These are phyloP conservation scores for Etheostoma perlongum DNA, from an alignment of 2,797 vertebrate genomes.

Conservation along the genomic window DNA sequence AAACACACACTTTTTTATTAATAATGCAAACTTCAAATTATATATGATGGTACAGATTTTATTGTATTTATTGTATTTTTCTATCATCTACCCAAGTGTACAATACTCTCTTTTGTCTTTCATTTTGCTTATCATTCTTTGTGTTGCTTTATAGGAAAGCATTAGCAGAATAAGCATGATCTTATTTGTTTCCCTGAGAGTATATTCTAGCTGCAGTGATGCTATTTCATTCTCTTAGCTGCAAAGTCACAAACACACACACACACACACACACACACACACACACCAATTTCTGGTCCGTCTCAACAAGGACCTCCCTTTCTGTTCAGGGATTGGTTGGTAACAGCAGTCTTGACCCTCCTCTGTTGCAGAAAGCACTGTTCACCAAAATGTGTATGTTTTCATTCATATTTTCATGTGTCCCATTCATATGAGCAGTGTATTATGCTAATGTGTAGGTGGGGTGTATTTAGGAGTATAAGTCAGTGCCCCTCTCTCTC, in stretches of 20 bases:
- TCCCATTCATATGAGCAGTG: conserved; percentile 47
- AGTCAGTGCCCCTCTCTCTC: conserved; percentile 6
- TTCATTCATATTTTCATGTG: conserved; percentile 62
- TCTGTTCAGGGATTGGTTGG: conserved; percentile 38
- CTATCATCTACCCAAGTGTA: background rate
- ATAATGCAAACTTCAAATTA: background rate
- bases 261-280: conserved; percentile 8
- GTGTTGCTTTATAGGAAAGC: conserved; percentile 10
- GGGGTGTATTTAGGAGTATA: conserved; percentile 1
- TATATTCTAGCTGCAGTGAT: conserved; percentile 21
- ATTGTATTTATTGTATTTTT: background rate
- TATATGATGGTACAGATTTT: background rate
- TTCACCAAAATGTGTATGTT: conserved; percentile 21
- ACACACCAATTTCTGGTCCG: conserved; percentile 18
- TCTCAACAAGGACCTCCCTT: conserved; percentile 29
- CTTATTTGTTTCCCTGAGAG: conserved; percentile 2
- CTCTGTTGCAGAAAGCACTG: conserved; percentile 13
- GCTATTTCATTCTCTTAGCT: conserved; percentile 37
- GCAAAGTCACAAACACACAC: conserved; percentile 51
- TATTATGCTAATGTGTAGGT: background rate
- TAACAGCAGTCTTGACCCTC: background rate
- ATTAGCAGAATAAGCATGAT: background rate
- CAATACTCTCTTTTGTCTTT: conserved; percentile 1
- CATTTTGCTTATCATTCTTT: background rate
- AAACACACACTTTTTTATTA: background rate